These are phyloP conservation scores for Stichopus chloronotus DNA, from an alignment of 35 echinoderm and acorn worm species.

Conservation along the genomic window DNA sequence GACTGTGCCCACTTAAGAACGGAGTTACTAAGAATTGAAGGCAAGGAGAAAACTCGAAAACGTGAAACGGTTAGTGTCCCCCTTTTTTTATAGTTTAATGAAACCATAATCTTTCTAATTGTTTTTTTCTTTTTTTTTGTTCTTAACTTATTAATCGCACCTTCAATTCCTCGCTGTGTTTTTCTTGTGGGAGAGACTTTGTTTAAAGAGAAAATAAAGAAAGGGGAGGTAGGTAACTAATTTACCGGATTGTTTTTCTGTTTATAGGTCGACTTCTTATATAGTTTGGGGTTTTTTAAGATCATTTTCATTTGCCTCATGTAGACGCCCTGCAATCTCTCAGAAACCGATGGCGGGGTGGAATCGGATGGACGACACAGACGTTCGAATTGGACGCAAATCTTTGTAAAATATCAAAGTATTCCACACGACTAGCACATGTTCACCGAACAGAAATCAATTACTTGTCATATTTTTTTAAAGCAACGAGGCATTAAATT, in stretches of 20 bases:
- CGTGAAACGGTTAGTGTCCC: constrained; percentile 66
- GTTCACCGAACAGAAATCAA: constrained; percentile 50
- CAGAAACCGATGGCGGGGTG: not conserved
- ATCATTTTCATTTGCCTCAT: not conserved
- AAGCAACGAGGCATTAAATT: constrained; percentile 65
- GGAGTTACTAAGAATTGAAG: constrained; percentile 76
- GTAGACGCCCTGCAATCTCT: not conserved
- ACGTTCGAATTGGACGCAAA: constrained; percentile 44
- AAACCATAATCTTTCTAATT: too few species aligned
- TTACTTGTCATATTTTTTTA: constrained; percentile 66
- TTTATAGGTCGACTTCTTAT: constrained; percentile 27
- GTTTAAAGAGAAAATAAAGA: too few species aligned
- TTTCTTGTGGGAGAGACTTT: not conserved
- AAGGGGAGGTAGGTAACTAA: constrained; percentile 16
- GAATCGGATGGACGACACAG: constrained; percentile 10
- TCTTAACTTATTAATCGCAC: not conserved
- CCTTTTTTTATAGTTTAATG: not conserved
- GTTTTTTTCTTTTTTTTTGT: too few species aligned
- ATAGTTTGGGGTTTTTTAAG: constrained; percentile 20
- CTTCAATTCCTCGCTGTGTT: not conserved
- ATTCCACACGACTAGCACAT: constrained; percentile 59
- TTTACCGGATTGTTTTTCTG: constrained; percentile 27
- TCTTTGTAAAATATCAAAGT: constrained; percentile 51
- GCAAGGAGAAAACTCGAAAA: constrained; percentile 76
- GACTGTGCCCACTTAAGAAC: constrained; percentile 54